phyloP scores from a whole-genome alignment of 2,888 invertebrate species.

The Protonemura montana region DNA sequence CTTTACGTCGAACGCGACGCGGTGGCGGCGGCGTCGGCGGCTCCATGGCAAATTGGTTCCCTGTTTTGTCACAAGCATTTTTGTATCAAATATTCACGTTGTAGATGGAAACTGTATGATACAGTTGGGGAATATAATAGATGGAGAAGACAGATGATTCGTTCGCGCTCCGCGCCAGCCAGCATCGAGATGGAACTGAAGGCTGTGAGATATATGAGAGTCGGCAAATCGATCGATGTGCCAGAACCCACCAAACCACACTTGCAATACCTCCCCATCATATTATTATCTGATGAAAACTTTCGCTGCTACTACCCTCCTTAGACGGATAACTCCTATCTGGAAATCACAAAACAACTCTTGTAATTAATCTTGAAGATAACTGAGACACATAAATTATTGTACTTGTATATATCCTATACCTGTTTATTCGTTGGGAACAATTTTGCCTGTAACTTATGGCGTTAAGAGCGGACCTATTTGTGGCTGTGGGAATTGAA shows the following conservation, averaged over 20 bases:
- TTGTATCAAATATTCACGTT: neutral
- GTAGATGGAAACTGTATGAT: conserved; percentile 12
- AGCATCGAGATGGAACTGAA: conserved; percentile 7
- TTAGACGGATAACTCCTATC: neutral
- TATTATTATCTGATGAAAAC: neutral
- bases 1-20: neutral
- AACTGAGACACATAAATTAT: neutral
- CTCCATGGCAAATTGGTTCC: neutral
- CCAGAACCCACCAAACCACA: neutral
- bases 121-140: neutral
- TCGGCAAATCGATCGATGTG: neutral
- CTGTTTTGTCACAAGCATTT: neutral
- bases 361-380: neutral
- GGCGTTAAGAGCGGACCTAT: neutral
- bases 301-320: neutral
- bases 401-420: neutral
- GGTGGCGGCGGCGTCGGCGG: too few relatives aligned
- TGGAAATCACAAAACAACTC: neutral
- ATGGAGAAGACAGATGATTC: neutral
- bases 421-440: neutral
- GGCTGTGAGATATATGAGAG: neutral
- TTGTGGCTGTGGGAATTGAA: neutral
- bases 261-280: neutral
- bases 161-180: neutral
- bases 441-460: neutral